These are phyloP conservation scores for Microplitis mediator DNA, from an alignment of 1,140 invertebrate species.

Conservation along the genomic window DNA sequence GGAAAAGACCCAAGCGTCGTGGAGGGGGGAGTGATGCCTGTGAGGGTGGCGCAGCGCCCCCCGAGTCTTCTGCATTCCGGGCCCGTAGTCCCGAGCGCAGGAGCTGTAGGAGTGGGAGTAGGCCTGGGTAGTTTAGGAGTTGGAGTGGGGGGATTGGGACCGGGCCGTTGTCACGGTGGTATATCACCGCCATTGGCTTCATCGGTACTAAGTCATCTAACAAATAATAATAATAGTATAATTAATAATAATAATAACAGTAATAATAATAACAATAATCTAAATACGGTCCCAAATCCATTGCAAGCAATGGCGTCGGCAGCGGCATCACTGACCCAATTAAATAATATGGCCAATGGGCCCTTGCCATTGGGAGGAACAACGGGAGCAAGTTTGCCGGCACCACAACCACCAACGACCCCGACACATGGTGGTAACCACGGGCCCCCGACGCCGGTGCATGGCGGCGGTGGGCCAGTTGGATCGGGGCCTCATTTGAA, in stretches of 20 bases:
- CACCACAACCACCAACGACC: slow-evolving; percentile 56
- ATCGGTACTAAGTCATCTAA: slow-evolving; percentile 38
- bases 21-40: slow-evolving; percentile 64
- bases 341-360: slow-evolving; percentile 60
- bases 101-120: slow-evolving; percentile 31
- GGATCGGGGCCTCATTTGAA: slow-evolving; percentile 53
- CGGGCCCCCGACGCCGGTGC: slow-evolving; percentile 21
- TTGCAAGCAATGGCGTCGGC: slow-evolving; percentile 59
- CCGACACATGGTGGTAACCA: slow-evolving; percentile 52
- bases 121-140: too few relatives aligned
- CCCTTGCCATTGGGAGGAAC: slow-evolving; percentile 52
- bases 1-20: slow-evolving; percentile 50
- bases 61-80: slow-evolving; percentile 62
- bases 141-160: background rate
- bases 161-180: slow-evolving; percentile 59
- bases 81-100: slow-evolving; percentile 50
- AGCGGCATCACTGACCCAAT: slow-evolving; percentile 55
- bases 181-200: slow-evolving; percentile 52
- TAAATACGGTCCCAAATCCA: slow-evolving; percentile 44
- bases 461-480: background rate
- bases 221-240: slow-evolving; percentile 15
- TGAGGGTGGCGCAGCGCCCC: slow-evolving; percentile 63
- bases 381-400: slow-evolving; percentile 50
- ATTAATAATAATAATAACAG: slow-evolving; percentile 26
- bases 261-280: slow-evolving; percentile 26